These are phyloP conservation scores for Hydriomena furcata DNA, from an alignment of 2,888 invertebrate genomes.

Conservation along the genomic window DNA sequence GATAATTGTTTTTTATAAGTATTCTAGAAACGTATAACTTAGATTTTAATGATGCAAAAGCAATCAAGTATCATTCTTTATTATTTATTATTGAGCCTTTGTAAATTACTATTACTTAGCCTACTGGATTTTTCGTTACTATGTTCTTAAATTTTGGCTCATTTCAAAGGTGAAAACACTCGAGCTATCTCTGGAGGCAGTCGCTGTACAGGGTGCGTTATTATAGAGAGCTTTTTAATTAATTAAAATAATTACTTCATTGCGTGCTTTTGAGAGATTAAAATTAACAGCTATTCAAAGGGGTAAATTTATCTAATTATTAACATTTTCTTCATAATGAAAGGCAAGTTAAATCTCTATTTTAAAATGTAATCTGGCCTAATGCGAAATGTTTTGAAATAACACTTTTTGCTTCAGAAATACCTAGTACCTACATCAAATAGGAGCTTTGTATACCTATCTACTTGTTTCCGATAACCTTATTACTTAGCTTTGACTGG, in stretches of 20 bases:
- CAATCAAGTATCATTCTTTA: too few relatives aligned
- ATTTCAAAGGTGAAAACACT: slow-evolving; percentile 60
- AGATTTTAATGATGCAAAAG: too few relatives aligned
- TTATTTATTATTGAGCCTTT: too few relatives aligned
- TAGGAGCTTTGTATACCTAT: too few relatives aligned
- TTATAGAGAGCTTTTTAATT: slow-evolving; percentile 39
- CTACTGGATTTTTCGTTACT: slow-evolving; percentile 26
- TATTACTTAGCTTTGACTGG: too few relatives aligned
- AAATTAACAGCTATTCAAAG: slow-evolving; percentile 27
- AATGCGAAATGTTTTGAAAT: background rate
- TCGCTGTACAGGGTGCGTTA: slow-evolving; percentile 47
- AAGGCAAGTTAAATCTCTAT: background rate
- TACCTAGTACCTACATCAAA: too few relatives aligned
- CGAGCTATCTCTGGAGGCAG: slow-evolving; percentile 55
- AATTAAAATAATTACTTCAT: slow-evolving; percentile 40
- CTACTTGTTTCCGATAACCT: too few relatives aligned
- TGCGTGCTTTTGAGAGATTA: slow-evolving; percentile 35
- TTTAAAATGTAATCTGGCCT: background rate
- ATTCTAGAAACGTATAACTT: too few relatives aligned
- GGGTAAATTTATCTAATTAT: slow-evolving; percentile 26
- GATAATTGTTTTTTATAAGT: too few relatives aligned
- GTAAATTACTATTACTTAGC: too few relatives aligned
- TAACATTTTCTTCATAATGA: slow-evolving; percentile 9
- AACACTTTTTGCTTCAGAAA: background rate
- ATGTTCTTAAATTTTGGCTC: slow-evolving; percentile 57